These are phyloP conservation scores for Venustaconcha ellipsiformis DNA, from an alignment of 1,140 invertebrate species.

Conservation along the genomic window DNA sequence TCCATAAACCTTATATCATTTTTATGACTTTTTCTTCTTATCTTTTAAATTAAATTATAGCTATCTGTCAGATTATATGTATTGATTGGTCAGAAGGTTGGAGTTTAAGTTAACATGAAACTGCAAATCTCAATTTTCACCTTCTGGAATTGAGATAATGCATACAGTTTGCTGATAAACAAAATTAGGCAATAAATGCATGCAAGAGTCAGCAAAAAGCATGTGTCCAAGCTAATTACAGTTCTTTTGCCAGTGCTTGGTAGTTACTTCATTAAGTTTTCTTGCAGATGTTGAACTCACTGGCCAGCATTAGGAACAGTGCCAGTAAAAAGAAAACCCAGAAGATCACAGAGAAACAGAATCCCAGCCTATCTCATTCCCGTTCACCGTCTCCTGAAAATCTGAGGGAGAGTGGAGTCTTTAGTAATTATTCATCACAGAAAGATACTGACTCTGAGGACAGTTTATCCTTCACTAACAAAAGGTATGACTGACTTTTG, in stretches of 20 bases:
- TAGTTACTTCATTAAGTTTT: constrained; percentile 10
- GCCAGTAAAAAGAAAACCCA: constrained; percentile 65
- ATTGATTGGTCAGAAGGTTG: no score
- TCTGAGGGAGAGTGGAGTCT: constrained; percentile 56
- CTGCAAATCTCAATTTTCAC: no score
- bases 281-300: constrained; percentile 50
- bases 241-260: neutral
- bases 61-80: no score
- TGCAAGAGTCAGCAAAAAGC: neutral
- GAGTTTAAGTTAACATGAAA: no score
- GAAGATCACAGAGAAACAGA: constrained; percentile 56
- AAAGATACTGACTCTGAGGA: constrained; percentile 32
- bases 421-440: constrained; percentile 37
- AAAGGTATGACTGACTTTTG: constrained; percentile 26
- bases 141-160: no score
- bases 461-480: constrained; percentile 38
- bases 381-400: constrained; percentile 49
- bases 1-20: no score
- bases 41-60: no score
- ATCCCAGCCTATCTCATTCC: constrained; percentile 42
- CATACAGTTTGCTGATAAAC: no score
- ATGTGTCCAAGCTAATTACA: constrained; percentile 7
- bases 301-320: constrained; percentile 63
- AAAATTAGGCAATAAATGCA: neutral
- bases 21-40: no score